Evolutionary conservation across 2,888 invertebrate genomes (phyloP), one percentile per base, ranked within the genome.

Genomic region (Caenorhabditis sulstoni): DNA sequence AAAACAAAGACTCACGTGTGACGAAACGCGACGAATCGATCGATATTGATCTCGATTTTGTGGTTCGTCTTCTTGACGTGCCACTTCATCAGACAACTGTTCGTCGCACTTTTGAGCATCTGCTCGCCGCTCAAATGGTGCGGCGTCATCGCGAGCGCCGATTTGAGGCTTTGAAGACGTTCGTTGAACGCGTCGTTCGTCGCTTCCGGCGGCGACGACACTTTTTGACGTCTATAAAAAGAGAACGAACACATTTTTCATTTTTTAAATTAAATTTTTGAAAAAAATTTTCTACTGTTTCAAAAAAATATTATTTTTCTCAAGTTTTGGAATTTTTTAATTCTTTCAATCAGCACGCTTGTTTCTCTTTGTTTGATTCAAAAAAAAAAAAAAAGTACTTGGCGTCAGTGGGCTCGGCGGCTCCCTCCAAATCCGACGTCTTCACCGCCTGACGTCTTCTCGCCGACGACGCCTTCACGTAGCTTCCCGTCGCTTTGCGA

Each of bases 1-100:
- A n/a, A n/a, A n/a, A n/a, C n/a, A n/a, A n/a, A n/a, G n/a, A 53
- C 75, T 49, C 9, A 80, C 80, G 67, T 80, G 57, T 80, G 80
- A 22, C 62, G 23, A n/a, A 80, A 62, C 1, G 44, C 75, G 1
- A 80, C 64, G 47, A 57, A 71, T 53, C 71, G 55, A 47, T 80
- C 75, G 39, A 80, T 76, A 18, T 18, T 20, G 20, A 80, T 80
- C 22, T 70, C 71, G 37, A 80, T 52, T 29, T 66, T 74, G 20
- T 70, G 59, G n/a, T 52, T 62, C 20, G 52, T 37, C 22, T 59
- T 70, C 41, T 76, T 70, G 23, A 71, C 49, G 35, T 29, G 49
- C 61, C 57, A 75, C 50, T 70, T 71, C 55, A 75, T 44, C 1
- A 57, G 22, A 41, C 75, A 70, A 29, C 67, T 49, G 18, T 49